Conservation (phyloP, 1,140 invertebrate genomes). For the Harpegnathos saltator region DNA sequence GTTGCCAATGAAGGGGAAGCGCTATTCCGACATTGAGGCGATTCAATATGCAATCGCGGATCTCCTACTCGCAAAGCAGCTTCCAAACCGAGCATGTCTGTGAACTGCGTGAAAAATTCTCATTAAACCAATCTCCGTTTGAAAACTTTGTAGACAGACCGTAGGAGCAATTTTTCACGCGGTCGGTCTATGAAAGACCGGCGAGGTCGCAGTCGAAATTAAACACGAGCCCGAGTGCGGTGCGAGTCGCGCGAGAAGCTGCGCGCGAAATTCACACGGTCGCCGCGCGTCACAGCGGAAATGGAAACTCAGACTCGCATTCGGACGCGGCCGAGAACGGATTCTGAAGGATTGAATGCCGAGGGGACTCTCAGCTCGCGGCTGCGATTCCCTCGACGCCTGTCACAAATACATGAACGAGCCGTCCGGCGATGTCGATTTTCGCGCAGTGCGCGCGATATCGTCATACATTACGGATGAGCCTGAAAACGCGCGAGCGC, state of each 20-base stretch:
- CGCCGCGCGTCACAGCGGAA: slow-evolving; percentile 22
- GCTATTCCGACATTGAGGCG: too few species aligned
- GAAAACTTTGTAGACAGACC: too few species aligned
- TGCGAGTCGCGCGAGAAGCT: too few species aligned
- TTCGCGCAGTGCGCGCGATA: neutral
- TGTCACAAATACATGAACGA: slow-evolving; percentile 48
- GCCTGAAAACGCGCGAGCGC: slow-evolving; percentile 15
- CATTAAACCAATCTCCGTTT: too few species aligned
- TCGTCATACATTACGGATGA: slow-evolving; percentile 32
- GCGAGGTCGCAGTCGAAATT: slow-evolving; percentile 27
- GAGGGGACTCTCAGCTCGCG: slow-evolving; percentile 34
- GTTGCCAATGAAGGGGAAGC: too few species aligned
- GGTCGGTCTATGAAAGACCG: neutral
- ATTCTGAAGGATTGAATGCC: slow-evolving; percentile 42
- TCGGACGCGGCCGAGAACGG: neutral
- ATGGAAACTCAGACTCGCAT: neutral
- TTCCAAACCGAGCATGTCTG: too few species aligned
- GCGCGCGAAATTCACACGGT: slow-evolving; percentile 22
- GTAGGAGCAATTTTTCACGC: slow-evolving; percentile 10
- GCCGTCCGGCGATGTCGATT: neutral
- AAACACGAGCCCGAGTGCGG: too few species aligned
- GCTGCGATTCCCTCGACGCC: slow-evolving; percentile 28
- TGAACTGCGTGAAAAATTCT: too few species aligned
- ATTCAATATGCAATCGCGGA: too few species aligned
- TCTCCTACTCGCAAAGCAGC: too few species aligned